Evolutionary conservation across 1,140 invertebrate species (phyloP), one percentile per base, ranked within the genome.

Genomic region (Magallana angulata): DNA sequence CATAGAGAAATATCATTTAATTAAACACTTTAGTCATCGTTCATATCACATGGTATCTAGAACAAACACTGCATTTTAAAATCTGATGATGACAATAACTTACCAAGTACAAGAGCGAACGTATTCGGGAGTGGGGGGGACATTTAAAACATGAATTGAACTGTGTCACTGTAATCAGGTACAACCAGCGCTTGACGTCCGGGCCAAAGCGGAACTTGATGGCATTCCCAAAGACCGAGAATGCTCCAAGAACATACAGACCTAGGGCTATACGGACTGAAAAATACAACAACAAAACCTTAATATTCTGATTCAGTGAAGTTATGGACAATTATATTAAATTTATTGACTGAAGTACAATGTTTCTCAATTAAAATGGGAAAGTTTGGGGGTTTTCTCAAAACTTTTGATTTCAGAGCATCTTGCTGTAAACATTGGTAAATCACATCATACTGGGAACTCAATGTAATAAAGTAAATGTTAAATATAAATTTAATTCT

Each of bases 101-200:
- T 96, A 99, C 98, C 98, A 94, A 99, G 95, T 87, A 97, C 97
- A 90, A 99, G 94, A 58, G 97, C 98, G 96, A 99, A 98, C 64
- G 97, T 98, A 95, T 99, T 99, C 89, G 99, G 99, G 89, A 99
- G 96, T 30, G 98, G 97, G 85, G 99, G 96, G 89, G 97, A 98
- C 92, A 98, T 96, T 94, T 99, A 99, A 94, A 98, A 99, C 96
- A 99, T 97, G 92, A 99, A 95, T 99, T 99, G 95, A 99, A 99
- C 93, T 99, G 99, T 12, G 98, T 97, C 36, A 97, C 96, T 56
- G 97, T 98, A 71, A 99, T 96, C 7, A 97, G 92, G 59, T 98
- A 96, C 90, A 98, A 97, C 97, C 98, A 99, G 90, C 96, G 96
- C 18, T 97, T 95, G 94, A 98, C 97, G 87, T 96, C 96, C 58